phyloP scores from a whole-genome alignment of 1,140 invertebrate genomes.

The Anastrepha obliqua region DNA sequence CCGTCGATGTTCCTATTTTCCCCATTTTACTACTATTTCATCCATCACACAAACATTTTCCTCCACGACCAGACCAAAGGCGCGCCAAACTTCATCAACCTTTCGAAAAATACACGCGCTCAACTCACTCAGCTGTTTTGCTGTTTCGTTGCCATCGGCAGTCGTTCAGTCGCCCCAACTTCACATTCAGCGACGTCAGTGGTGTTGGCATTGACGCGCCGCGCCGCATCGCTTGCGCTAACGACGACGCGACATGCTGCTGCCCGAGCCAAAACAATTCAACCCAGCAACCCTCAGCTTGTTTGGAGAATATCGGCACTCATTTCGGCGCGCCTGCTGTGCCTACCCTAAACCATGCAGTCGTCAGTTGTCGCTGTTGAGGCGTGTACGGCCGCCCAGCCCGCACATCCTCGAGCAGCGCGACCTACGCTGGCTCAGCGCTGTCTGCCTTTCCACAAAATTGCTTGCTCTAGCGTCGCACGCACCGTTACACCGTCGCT shows the following conservation, averaged over 20 bases:
- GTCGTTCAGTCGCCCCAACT: constrained; percentile 16
- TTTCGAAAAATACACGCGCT: neutral
- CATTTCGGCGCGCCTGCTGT: constrained; percentile 12
- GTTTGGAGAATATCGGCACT: neutral
- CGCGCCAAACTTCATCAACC: constrained; percentile 42
- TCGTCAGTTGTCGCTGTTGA: neutral
- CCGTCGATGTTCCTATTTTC: neutral
- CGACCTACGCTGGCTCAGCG: constrained; percentile 5
- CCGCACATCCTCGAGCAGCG: neutral
- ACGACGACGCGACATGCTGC: neutral
- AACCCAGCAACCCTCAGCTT: neutral
- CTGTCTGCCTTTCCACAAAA: constrained; percentile 19
- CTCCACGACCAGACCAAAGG: neutral
- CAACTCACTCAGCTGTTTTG: constrained; percentile 8
- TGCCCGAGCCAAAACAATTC: neutral
- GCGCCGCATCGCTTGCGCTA: neutral
- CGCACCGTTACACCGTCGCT: neutral
- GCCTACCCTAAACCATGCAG: constrained; percentile 15
- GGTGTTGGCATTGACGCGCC: constrained; percentile 40
- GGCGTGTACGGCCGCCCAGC: neutral
- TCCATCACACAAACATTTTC: neutral
- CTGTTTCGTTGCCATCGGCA: constrained; percentile 47
- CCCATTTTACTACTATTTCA: neutral
- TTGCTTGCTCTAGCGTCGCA: neutral
- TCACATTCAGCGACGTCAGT: neutral